These are phyloP conservation scores for honey bee (Apis mellifera) DNA, from an alignment of 1,140 invertebrate species.

Conservation along the genomic window Amel_HAv3.1 CM009939.2:8097001-8097500, in stretches of 20 bases:
- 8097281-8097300: background rate
- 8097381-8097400: no score
- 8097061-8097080: conserved; percentile 9
- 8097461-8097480: no score
- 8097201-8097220: conserved; percentile 49
- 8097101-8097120: conserved; percentile 23
- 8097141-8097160: conserved; percentile 31
- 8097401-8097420: no score
- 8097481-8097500: no score
- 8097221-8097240: conserved; percentile 10
- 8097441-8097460: no score
- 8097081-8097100: conserved; percentile 39
- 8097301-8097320: background rate
- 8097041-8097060: no score
- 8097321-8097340: background rate
- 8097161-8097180: conserved; percentile 37
- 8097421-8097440: no score
- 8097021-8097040: conserved; percentile 9
- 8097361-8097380: background rate
- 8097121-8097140: conserved; percentile 22
- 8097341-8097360: conserved; percentile 4
- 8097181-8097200: conserved; percentile 36
- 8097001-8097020: conserved; percentile 45
- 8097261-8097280: background rate
- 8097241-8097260: conserved; percentile 6